Base-by-base conservation (phyloP, 2,113 vertebrate genomes). In the Dromiciops gliroides region DNA sequence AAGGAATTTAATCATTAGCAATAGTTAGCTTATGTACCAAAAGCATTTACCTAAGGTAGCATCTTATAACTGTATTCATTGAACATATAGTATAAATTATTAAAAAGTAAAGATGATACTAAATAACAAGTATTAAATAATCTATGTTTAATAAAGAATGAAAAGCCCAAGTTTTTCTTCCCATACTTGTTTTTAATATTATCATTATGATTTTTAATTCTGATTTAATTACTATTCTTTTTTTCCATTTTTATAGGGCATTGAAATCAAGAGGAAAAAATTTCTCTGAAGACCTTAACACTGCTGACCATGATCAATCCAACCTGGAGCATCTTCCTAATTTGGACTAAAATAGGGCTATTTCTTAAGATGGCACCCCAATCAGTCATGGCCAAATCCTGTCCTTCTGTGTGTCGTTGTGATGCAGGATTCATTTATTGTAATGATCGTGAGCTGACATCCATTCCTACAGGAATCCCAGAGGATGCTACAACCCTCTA, bases 401-500 rank as follows among this genome's bases (percentile, higher is more conserved):
- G 99, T 97, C 99, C 99, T 97, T 99, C 99, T 90, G 98, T 98
- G 67, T 99, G 99, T 98, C 99, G 99, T 97, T 99, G 99, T 94
- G 99, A 99, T 96, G 98, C 99, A 95, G 99, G 99, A 96, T 99
- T 99, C 99, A 99, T 99, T 98, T 99, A 99, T 98, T 99, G 99
- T 98, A 99, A 99, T 94, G 99, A 99, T 98, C 99, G 99, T 95
- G 99, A 99, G 96, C 98, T 99, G 98, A 99, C 99, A 95, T 99
- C 99, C 97, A 99, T 99, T 97, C 99, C 99, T 95, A 98, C 98
- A 89, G 99, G 99, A 97, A 99, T 99, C 98, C 99, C 99, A 95
- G 98, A 98, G 98, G 99, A 99, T 94, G 99, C 99, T 98, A 99
- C 99, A 94, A 99, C 99, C 97, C 99, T 99, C 97, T 99, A 99